phyloP scores from a whole-genome alignment of 2,113 vertebrate genomes.

The Etia nguti region DNA sequence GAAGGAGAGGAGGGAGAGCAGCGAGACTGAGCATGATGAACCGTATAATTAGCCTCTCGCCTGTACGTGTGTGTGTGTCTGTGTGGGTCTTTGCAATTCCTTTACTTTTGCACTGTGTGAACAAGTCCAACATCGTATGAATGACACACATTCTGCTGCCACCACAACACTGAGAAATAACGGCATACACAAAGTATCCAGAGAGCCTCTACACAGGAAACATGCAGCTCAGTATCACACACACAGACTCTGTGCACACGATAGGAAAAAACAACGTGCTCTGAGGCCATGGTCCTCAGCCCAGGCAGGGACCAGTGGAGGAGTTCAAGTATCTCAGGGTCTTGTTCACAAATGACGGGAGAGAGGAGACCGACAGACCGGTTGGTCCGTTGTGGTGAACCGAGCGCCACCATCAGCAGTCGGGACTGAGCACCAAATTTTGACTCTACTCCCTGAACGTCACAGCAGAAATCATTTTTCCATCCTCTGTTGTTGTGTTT shows the following conservation, averaged over 20 bases:
- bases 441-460: background rate
- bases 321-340: no score
- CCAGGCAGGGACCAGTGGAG: background rate
- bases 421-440: background rate
- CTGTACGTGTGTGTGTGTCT: background rate
- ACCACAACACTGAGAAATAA: background rate
- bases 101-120: background rate
- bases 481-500: background rate
- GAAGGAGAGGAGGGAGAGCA: background rate
- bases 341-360: no score
- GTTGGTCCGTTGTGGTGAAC: background rate
- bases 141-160: background rate
- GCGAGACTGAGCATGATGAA: background rate
- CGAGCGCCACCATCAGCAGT: background rate
- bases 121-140: background rate
- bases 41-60: constrained; percentile 12
- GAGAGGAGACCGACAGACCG: background rate
- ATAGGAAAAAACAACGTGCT: background rate
- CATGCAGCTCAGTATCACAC: background rate
- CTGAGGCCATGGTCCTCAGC: no score
- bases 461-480: background rate
- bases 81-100: background rate
- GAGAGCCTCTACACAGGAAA: background rate
- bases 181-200: background rate
- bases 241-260: background rate